phyloP scores from a whole-genome alignment of 2,113 vertebrate species.

The Neoarius graeffei region DNA sequence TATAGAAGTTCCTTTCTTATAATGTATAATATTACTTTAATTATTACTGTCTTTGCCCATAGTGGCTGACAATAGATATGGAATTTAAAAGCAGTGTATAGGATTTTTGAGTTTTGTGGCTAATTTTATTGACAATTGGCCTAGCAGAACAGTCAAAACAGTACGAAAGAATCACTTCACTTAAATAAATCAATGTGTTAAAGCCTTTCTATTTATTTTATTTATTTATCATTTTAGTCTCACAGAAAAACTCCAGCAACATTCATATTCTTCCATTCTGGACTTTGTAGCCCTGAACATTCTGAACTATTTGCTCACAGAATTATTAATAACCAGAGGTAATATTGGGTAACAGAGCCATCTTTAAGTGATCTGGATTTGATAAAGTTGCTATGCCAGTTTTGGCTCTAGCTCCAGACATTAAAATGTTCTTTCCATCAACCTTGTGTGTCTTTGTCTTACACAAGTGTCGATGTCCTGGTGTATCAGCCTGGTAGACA shows the following conservation, averaged over 20 bases:
- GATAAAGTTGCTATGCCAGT: constrained; percentile 42
- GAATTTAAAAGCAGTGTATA: neutral
- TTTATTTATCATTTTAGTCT: neutral
- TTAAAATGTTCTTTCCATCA: constrained; percentile 16
- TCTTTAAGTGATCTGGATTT: constrained; percentile 40
- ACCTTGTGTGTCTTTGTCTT: constrained; percentile 30
- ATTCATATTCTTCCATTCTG: neutral
- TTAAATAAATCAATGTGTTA: neutral
- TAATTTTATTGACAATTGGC: neutral
- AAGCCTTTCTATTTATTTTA: neutral
- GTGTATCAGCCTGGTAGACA: constrained; percentile 36
- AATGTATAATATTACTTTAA: neutral
- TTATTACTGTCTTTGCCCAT: neutral
- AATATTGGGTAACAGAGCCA: constrained; percentile 6
- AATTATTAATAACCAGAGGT: constrained; percentile 24
- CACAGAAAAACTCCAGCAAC: neutral
- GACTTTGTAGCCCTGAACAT: neutral
- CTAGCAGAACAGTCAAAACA: neutral
- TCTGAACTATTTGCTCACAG: neutral
- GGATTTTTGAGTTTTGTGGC: neutral
- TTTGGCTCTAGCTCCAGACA: constrained; percentile 34
- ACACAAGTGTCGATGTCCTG: constrained; percentile 28
- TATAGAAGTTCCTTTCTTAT: neutral
- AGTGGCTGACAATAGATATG: neutral
- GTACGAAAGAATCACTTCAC: neutral